A percentile compares a stretch with the other conserved stretches of the same genome.
These are phyloP conservation scores for Muntiacus reevesi DNA, from an alignment of 2,113 vertebrate genomes.

Conservation along the genomic window DNA sequence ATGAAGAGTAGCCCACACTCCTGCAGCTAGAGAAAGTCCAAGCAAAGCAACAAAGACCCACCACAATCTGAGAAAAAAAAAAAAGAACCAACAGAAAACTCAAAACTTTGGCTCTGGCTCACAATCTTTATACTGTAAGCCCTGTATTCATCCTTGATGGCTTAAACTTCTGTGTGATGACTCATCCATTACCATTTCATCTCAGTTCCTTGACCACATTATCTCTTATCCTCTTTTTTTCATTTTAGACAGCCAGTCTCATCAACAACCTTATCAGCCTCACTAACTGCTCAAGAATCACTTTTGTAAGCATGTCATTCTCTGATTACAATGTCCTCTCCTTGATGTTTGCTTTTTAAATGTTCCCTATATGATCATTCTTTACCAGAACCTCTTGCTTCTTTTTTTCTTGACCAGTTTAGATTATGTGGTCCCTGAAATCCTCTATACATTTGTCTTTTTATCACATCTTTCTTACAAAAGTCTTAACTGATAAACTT, in stretches of 20 bases:
- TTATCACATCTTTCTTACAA: neutral
- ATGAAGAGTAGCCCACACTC: no score
- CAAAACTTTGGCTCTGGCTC: no score
- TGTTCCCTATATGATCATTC: neutral
- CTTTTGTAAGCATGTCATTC: neutral
- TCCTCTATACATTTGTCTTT: neutral
- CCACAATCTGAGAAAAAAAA: no score
- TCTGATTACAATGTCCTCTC: neutral
- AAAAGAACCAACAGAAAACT: no score
- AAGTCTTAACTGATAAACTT: neutral
- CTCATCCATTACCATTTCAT: neutral
- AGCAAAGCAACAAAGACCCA: no score
- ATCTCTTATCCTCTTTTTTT: neutral
- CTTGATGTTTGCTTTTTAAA: slow-evolving; percentile 1
- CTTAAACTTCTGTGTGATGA: neutral
- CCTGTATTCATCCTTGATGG: neutral
- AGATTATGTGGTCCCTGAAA: neutral
- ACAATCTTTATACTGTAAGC: neutral
- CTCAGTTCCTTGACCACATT: neutral
- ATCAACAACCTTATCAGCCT: neutral
- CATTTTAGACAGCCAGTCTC: neutral
- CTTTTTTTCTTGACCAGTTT: neutral
- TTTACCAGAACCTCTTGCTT: neutral
- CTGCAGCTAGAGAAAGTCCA: no score
- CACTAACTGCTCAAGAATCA: neutral